Evolutionary conservation across 2,888 invertebrate genomes (phyloP).

Genomic region (Gortyna flavago): DNA sequence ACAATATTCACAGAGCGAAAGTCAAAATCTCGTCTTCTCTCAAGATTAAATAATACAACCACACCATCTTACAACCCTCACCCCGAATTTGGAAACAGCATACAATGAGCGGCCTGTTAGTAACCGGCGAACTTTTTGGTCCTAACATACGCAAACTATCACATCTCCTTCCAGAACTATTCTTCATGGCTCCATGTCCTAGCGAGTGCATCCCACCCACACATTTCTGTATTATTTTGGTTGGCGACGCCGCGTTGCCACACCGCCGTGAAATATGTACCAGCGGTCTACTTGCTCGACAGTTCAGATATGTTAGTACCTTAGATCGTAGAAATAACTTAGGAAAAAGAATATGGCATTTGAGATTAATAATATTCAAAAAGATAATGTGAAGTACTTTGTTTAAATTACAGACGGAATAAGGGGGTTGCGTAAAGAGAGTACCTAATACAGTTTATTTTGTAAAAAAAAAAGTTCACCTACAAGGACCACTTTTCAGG

Average conservation of each 20-base stretch:
- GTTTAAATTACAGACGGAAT: neutral
- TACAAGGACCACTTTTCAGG: neutral
- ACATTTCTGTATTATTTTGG: constrained; percentile 80
- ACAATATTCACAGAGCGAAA: neutral
- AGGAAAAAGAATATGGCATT: constrained; percentile 12
- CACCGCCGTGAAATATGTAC: constrained; percentile 81
- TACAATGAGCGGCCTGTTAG: neutral
- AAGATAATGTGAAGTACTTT: neutral
- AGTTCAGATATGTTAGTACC: constrained; percentile 40
- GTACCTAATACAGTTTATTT: neutral
- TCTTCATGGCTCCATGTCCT: constrained; percentile 47
- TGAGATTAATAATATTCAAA: neutral
- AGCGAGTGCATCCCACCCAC: constrained; percentile 85
- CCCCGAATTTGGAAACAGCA: neutral
- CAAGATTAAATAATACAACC: neutral
- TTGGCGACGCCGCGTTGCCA: constrained; percentile 80
- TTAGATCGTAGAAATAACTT: constrained; percentile 34
- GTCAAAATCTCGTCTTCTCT: neutral
- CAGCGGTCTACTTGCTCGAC: constrained; percentile 54
- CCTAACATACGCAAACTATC: neutral
- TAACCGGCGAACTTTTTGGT: neutral
- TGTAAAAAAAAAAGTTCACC: neutral
- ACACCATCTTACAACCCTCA: neutral
- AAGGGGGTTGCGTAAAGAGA: neutral
- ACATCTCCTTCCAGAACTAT: constrained; percentile 15